Conservation (phyloP, 2,888 invertebrate species). For the Cheilosia variabilis region DNA sequence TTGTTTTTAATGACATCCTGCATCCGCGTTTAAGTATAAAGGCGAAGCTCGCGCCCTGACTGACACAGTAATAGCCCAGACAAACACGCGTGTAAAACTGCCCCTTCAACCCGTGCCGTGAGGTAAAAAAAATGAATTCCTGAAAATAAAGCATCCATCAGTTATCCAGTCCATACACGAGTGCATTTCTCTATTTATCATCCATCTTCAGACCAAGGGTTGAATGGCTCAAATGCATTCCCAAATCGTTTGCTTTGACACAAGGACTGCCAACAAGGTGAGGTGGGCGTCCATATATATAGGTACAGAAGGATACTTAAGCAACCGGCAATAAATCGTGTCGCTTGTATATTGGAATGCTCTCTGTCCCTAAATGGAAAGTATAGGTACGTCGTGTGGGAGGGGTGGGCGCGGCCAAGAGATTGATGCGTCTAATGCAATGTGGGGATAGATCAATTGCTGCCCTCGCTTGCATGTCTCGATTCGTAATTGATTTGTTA, state of each 20-base stretch:
- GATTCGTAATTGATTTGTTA: slow-evolving; percentile 67
- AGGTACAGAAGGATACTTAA: slow-evolving; percentile 44
- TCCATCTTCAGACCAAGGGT: slow-evolving; percentile 43
- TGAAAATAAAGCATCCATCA: slow-evolving; percentile 18
- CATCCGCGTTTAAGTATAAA: slow-evolving; percentile 43
- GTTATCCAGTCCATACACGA: slow-evolving; percentile 30
- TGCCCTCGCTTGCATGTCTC: slow-evolving; percentile 55
- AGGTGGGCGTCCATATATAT: neutral
- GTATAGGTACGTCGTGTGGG: neutral
- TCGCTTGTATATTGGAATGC: slow-evolving; percentile 53
- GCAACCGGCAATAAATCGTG: slow-evolving; percentile 62
- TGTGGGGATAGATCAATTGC: slow-evolving; percentile 66
- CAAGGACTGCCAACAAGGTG: slow-evolving; percentile 3
- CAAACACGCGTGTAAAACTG: slow-evolving; percentile 56
- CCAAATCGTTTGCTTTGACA: slow-evolving; percentile 47
- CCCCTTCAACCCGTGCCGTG: neutral
- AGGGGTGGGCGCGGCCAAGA: slow-evolving; percentile 1
- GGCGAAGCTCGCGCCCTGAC: neutral
- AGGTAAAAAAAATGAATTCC: neutral
- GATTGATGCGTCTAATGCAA: slow-evolving; percentile 68
- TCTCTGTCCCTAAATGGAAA: slow-evolving; percentile 35
- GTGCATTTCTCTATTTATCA: slow-evolving; percentile 59
- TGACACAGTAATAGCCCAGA: slow-evolving; percentile 12
- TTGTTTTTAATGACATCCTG: slow-evolving; percentile 51
- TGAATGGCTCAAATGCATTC: slow-evolving; percentile 38